Base-by-base conservation (phyloP, 2,888 invertebrate genomes). In the Trichogramma evanescens region DNA sequence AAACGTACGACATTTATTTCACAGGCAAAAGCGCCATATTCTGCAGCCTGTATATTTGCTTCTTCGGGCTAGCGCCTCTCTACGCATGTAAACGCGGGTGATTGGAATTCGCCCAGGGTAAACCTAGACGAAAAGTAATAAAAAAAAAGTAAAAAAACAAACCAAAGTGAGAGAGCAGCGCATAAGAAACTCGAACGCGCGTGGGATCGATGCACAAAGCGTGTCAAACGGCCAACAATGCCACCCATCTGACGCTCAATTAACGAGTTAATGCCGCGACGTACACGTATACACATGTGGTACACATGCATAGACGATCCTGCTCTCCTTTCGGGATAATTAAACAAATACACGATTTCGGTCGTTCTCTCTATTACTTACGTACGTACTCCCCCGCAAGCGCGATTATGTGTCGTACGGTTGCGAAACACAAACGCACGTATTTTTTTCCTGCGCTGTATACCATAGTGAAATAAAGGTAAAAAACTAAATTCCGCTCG, bases 191-290 rank as follows among this genome's bases (percentile, higher is more conserved):
- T 63, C 56, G 62, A 57, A 64, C 67, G 65, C 63, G 65, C 65
- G 62, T 54, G 63, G 63, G 65, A 60, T 65, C 63, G 67, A 64
- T 63, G 63, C 67, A 77, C 74, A 77, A 77, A 75, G 74, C 74
- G 72, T 72, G 76, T 77, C 77, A 77, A 68, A 62, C 67, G 66
- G 67, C 67, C 67, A 65, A 77, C 76, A 77, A 77, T 76, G 69
- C 66, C 56, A 67, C 69, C 70, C 73, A 74, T 75, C 74, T 77
- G 77, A 77, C 76, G 74, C 74, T 76, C 75, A 77, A 77, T 77
- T 77, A 77, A 75, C 77, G 74, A 77, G 76, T 77, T 77, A 77
- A 77, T 77, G 71, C 74, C 73, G 68, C 73, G 73, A 74, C 72
- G 71, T 71, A 76, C 71, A 74, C 75, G 70, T 70, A 74, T 71